phyloP scores from a whole-genome alignment of 2,888 invertebrate species.

The Heteromyza rotundicornis region DNA sequence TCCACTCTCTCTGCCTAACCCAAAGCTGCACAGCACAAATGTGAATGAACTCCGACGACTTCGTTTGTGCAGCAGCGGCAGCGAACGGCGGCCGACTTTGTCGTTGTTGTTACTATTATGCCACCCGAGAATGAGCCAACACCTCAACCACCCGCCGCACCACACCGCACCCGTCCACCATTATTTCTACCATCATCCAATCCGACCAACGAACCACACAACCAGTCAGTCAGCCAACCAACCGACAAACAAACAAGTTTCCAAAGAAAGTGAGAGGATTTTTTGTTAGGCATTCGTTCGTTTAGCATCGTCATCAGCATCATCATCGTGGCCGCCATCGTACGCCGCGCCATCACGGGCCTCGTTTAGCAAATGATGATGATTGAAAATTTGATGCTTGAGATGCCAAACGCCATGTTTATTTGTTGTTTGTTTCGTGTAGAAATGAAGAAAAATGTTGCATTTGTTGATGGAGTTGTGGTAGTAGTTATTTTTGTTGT shows the following conservation, averaged over 20 bases:
- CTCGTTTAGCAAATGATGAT: background rate
- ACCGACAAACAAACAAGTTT: slow-evolving; percentile 50
- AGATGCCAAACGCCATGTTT: too few relatives aligned
- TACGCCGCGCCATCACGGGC: background rate
- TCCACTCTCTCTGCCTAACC: background rate
- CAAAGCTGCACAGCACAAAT: slow-evolving; percentile 26
- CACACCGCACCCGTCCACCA: background rate
- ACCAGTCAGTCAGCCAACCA: slow-evolving; percentile 43
- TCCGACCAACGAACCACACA: background rate
- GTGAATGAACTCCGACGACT: slow-evolving; percentile 51
- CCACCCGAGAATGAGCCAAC: slow-evolving; percentile 2
- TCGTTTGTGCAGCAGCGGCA: slow-evolving; percentile 20
- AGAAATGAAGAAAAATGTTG: slow-evolving; percentile 15
- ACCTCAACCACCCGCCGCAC: background rate
- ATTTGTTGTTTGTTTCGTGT: background rate
- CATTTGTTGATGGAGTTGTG: too few relatives aligned
- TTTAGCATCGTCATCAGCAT: background rate
- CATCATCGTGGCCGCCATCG: background rate
- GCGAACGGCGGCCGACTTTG: slow-evolving; percentile 19
- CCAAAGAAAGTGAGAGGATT: slow-evolving; percentile 63
- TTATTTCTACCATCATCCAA: background rate
- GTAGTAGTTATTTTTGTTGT: too few relatives aligned
- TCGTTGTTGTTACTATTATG: slow-evolving; percentile 25
- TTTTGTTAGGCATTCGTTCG: slow-evolving; percentile 3
- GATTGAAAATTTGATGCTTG: too few relatives aligned